phyloP scores from a whole-genome alignment of 37 sponge, comb jelly and placozoan genomes.

The Ephydatia muelleri region DNA sequence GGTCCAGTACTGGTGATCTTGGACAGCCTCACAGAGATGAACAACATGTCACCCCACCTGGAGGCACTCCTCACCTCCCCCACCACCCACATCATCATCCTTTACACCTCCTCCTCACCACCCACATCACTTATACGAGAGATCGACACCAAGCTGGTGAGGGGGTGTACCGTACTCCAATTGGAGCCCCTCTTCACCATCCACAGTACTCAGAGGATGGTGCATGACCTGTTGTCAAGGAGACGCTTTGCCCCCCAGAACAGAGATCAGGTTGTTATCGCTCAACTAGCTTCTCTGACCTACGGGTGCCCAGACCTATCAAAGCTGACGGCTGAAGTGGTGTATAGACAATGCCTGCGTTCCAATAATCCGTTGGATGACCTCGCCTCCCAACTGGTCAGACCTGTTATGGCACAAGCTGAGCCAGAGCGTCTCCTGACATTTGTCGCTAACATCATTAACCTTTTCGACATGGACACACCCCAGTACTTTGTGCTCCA shows the following conservation, averaged over 20 bases:
- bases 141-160: conserved; percentile 24
- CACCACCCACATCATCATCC: conserved; percentile 45
- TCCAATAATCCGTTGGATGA: not conserved
- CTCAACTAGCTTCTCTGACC: conserved; percentile 19
- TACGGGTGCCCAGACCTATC: conserved; percentile 33
- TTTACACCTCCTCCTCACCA: not conserved
- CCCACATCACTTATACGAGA: conserved; percentile 12
- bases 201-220: conserved; percentile 55
- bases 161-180: conserved; percentile 11
- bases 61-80: conserved; percentile 2
- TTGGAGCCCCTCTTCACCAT: conserved; percentile 33
- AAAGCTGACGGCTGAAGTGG: conserved; percentile 11
- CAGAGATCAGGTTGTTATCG: conserved; percentile 46
- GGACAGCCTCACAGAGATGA: conserved; percentile 17
- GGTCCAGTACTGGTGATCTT: conserved; percentile 28
- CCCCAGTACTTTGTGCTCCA: conserved; percentile 22
- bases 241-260: conserved; percentile 45
- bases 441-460: too few relatives aligned
- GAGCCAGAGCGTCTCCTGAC: too few relatives aligned
- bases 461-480: conserved; percentile 14
- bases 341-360: conserved; percentile 11
- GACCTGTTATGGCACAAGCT: too few relatives aligned
- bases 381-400: too few relatives aligned
- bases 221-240: conserved; percentile 23
- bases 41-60: conserved; percentile 2